Percentiles rank a stretch among this genome's conserved stretches.
phyloP scores from a whole-genome alignment of 2,797 vertebrate genomes.

The Helarctos malayanus region DNA sequence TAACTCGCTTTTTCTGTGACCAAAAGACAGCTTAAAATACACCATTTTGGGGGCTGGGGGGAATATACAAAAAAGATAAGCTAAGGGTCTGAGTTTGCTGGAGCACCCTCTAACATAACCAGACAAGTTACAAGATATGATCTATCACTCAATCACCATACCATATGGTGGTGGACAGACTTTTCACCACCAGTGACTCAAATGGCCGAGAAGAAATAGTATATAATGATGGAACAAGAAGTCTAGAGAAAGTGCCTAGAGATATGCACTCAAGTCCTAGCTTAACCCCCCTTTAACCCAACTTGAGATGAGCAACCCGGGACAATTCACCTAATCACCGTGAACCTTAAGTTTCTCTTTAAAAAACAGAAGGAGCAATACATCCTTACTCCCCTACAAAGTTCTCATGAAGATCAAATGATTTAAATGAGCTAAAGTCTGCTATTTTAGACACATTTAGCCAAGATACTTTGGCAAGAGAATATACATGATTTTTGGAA shows the following conservation, averaged over 20 bases:
- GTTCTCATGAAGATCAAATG: background rate
- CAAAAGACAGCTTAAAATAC: slow-evolving; percentile 7
- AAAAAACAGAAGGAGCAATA: background rate
- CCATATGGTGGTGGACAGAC: fast-evolving
- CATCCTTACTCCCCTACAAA: too few species aligned
- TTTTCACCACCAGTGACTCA: background rate
- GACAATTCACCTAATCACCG: too few species aligned
- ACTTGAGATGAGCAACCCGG: background rate
- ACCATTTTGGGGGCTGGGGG: background rate
- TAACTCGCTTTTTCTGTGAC: background rate
- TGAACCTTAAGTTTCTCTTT: background rate
- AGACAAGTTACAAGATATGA: background rate
- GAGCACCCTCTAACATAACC: background rate
- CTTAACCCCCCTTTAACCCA: background rate
- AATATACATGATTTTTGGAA: background rate
- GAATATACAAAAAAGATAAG: background rate
- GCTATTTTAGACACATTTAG: background rate
- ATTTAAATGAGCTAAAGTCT: background rate
- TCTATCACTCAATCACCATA: background rate
- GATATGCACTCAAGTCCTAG: background rate
- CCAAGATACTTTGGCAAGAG: background rate
- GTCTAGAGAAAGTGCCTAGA: background rate
- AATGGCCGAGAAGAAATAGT: background rate
- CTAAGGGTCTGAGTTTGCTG: background rate
- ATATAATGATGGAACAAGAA: background rate